phyloP scores from a whole-genome alignment of 2,888 invertebrate genomes.

The Scaptomyza parva region DNA sequence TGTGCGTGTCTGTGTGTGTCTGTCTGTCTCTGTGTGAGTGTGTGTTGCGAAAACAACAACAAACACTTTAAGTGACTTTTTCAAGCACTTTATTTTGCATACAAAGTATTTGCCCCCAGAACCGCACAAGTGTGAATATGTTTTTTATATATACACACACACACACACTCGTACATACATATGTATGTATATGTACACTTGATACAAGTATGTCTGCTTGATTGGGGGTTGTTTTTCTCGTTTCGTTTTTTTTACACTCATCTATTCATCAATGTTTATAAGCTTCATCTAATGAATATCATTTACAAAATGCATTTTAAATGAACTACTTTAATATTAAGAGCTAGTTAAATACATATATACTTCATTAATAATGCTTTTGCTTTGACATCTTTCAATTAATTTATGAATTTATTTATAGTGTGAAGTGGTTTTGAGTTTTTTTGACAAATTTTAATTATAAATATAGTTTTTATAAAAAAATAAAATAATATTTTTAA shows the following conservation, averaged over 20 bases:
- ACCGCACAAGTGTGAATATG: conserved; percentile 7
- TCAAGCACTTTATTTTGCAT: conserved; percentile 79
- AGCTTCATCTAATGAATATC: conserved; percentile 9
- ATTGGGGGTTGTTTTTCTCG: conserved; percentile 15
- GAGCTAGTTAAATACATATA: not conserved
- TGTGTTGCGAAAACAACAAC: conserved; percentile 8
- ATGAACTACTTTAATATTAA: conserved; percentile 6
- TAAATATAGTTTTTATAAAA: too few relatives aligned
- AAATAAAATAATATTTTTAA: too few relatives aligned
- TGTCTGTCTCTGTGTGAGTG: conserved; percentile 33
- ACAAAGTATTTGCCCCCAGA: conserved; percentile 71
- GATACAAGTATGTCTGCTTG: conserved; percentile 25
- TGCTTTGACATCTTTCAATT: not conserved
- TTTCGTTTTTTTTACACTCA: not conserved
- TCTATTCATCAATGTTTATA: conserved; percentile 5
- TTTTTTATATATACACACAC: too few relatives aligned
- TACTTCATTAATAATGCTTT: conserved; percentile 10
- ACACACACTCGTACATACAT: too few relatives aligned
- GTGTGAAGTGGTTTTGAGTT: too few relatives aligned
- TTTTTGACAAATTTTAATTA: too few relatives aligned
- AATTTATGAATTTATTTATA: too few relatives aligned
- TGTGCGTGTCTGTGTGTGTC: conserved; percentile 30
- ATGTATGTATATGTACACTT: conserved; percentile 22
- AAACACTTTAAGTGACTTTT: conserved; percentile 77
- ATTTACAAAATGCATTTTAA: not conserved